A percentile compares a stretch with the other conserved stretches of the same genome.
Evolutionary conservation across 2,888 invertebrate species (phyloP).

Genomic region (Lasioglossum villosulum): DNA sequence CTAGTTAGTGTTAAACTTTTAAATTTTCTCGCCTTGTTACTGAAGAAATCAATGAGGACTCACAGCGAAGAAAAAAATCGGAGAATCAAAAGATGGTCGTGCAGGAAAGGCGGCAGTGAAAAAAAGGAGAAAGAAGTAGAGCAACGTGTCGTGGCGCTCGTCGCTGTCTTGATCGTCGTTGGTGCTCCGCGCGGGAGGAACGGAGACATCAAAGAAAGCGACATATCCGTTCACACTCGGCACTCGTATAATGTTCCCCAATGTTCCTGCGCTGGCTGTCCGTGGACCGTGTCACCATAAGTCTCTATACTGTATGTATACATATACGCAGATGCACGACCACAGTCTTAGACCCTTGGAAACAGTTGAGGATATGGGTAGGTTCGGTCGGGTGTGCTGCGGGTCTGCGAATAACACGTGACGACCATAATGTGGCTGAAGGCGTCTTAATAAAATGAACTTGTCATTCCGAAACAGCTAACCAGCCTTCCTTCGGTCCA

Average conservation of each 20-base stretch:
- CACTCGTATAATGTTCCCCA: slow-evolving; percentile 69
- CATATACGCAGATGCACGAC: slow-evolving; percentile 34
- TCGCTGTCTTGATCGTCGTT: slow-evolving; percentile 47
- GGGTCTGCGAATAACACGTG: slow-evolving; percentile 76
- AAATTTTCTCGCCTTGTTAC: neutral
- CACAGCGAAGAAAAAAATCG: neutral
- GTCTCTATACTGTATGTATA: slow-evolving; percentile 33
- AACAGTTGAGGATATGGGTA: slow-evolving; percentile 65
- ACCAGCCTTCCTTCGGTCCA: slow-evolving; percentile 74
- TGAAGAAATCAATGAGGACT: neutral
- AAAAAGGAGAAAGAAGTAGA: slow-evolving; percentile 26
- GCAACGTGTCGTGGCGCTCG: slow-evolving; percentile 45
- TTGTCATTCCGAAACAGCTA: slow-evolving; percentile 80
- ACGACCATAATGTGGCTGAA: slow-evolving; percentile 78
- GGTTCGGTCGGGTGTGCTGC: slow-evolving; percentile 62
- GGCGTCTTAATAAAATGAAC: slow-evolving; percentile 83
- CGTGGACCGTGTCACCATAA: slow-evolving; percentile 63
- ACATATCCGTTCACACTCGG: slow-evolving; percentile 83
- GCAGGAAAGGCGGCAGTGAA: slow-evolving; percentile 4
- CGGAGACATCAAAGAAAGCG: slow-evolving; percentile 82
- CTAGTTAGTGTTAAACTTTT: neutral
- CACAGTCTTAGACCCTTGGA: slow-evolving; percentile 41
- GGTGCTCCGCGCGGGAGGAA: slow-evolving; percentile 43
- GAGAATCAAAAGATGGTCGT: neutral
- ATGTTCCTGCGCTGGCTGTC: slow-evolving; percentile 60